phyloP scores from a whole-genome alignment of 2,888 invertebrate genomes.

The Rhingia rostrata region DNA sequence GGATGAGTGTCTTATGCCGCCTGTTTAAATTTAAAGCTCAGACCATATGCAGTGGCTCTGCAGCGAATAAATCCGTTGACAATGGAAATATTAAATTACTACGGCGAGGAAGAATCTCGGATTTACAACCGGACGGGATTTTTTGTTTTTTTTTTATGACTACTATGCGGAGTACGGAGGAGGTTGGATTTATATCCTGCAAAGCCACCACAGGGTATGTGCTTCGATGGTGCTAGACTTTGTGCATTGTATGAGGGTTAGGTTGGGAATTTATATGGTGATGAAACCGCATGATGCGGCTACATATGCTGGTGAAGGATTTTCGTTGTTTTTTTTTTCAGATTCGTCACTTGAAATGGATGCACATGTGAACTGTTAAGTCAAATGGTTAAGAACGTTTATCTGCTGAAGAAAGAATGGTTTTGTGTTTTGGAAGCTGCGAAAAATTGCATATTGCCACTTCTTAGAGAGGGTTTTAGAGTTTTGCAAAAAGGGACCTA shows the following conservation, averaged over 20 bases:
- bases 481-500: no score
- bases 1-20: no score
- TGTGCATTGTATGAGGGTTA: constrained; percentile 15
- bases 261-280: constrained; percentile 19
- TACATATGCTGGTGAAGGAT: constrained; percentile 36
- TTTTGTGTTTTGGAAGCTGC: no score
- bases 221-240: constrained; percentile 2
- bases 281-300: constrained; percentile 8
- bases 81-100: constrained; percentile 28
- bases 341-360: no score
- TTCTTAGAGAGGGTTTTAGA: no score
- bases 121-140: constrained; percentile 52
- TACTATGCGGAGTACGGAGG: background rate
- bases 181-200: constrained; percentile 18
- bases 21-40: no score
- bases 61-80: constrained; percentile 16
- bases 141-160: constrained; percentile 56
- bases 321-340: no score
- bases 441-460: no score
- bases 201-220: constrained; percentile 25
- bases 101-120: constrained; percentile 5
- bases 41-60: background rate
- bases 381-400: no score
- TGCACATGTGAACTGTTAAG: no score
- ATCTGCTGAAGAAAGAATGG: no score